Conservation (phyloP, 1,140 invertebrate species). For the Achroia grisella region DNA sequence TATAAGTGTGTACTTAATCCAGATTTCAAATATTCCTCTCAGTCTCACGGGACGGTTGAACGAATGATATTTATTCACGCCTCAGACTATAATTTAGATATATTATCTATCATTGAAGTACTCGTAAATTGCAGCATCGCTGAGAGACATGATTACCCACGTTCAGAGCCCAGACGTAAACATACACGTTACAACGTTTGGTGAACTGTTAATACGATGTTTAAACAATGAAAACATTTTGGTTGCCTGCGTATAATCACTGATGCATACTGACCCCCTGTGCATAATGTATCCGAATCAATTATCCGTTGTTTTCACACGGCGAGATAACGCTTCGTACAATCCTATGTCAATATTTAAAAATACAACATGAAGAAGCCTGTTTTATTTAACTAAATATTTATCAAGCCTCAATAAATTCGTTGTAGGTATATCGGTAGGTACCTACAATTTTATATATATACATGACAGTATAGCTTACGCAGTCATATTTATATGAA, state of each 20-base stretch:
- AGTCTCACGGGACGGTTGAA: not conserved
- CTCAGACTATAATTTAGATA: slow-evolving; percentile 42
- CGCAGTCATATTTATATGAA: too few relatives aligned
- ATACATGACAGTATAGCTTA: too few relatives aligned
- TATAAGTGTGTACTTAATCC: too few relatives aligned
- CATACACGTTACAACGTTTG: not conserved
- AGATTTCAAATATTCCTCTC: not conserved
- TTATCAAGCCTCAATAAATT: too few relatives aligned
- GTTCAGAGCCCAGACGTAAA: too few relatives aligned
- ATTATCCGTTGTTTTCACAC: slow-evolving; percentile 39
- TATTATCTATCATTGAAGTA: slow-evolving; percentile 48
- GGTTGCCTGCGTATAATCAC: slow-evolving; percentile 40
- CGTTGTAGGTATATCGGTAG: too few relatives aligned
- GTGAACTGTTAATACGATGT: slow-evolving; percentile 32
- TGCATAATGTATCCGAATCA: slow-evolving; percentile 32
- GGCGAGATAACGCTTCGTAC: slow-evolving; percentile 37
- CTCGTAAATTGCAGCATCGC: slow-evolving; percentile 36
- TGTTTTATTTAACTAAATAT: slow-evolving; percentile 8
- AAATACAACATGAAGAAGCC: slow-evolving; percentile 28
- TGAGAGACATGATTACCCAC: too few relatives aligned
- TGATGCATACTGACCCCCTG: slow-evolving; percentile 33
- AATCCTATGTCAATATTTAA: slow-evolving; percentile 61
- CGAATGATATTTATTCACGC: slow-evolving; percentile 6
- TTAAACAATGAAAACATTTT: slow-evolving; percentile 50
- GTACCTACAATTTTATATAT: too few relatives aligned